phyloP scores from a whole-genome alignment of 2,113 vertebrate genomes.

The Oreochromis spilurus region DNA sequence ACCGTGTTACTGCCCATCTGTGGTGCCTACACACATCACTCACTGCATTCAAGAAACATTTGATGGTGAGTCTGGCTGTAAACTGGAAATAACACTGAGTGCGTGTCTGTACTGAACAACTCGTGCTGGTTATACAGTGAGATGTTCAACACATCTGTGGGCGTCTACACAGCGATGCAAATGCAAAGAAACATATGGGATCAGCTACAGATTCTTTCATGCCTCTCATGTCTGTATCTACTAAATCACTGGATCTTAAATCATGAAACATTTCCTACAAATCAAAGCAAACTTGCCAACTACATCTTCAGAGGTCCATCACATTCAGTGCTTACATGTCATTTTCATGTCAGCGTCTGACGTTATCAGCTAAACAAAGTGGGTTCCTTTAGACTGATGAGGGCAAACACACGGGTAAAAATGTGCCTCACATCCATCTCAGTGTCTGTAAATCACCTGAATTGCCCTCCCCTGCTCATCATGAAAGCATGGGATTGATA shows the following conservation, averaged over 20 bases:
- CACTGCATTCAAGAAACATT: background rate
- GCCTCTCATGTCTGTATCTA: background rate
- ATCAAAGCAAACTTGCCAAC: background rate
- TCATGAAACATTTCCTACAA: background rate
- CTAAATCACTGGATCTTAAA: background rate
- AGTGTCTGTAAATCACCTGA: background rate
- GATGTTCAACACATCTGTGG: slow-evolving; percentile 17
- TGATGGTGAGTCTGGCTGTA: background rate
- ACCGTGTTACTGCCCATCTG: background rate
- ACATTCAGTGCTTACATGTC: background rate
- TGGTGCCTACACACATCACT: background rate
- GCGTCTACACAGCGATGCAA: background rate
- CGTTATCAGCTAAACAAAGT: background rate
- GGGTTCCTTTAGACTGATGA: background rate
- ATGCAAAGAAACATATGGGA: background rate
- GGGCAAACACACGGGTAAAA: background rate
- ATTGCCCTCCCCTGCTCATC: background rate
- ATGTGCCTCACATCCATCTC: background rate
- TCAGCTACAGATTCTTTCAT: background rate
- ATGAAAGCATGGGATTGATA: slow-evolving; percentile 19
- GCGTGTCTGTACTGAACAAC: slow-evolving; percentile 14
- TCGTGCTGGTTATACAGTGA: slow-evolving; percentile 59
- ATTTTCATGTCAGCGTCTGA: background rate
- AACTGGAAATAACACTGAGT: background rate
- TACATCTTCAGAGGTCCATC: background rate